phyloP scores from a whole-genome alignment of 2,797 vertebrate species.

The Urocyon cinereoargenteus region DNA sequence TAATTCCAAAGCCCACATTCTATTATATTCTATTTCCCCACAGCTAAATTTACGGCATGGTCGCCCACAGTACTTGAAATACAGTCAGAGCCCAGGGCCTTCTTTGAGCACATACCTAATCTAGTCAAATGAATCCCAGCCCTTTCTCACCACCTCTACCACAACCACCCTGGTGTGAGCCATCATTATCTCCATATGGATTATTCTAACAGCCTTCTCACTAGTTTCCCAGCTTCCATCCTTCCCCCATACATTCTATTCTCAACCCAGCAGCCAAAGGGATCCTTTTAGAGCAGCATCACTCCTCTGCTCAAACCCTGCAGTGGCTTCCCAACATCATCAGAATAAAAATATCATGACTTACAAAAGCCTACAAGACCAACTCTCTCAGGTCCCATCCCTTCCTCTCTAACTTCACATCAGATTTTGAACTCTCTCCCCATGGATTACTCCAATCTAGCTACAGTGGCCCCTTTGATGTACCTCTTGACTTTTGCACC shows the following conservation, averaged over 20 bases:
- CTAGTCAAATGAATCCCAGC: not conserved
- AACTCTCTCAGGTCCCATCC: not conserved
- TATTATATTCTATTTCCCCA: not conserved
- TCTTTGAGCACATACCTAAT: not conserved
- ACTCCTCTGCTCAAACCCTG: not conserved
- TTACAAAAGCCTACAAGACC: not conserved
- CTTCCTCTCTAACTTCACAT: not conserved
- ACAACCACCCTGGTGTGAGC: not conserved
- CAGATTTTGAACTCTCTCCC: not conserved
- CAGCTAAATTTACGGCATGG: not conserved
- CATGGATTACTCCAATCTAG: not conserved
- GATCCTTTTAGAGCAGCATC: not conserved
- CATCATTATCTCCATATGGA: not conserved
- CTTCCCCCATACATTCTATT: not conserved
- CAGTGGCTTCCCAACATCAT: not conserved
- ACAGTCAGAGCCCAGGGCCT: not conserved
- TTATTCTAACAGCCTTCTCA: not conserved
- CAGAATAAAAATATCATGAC: not conserved
- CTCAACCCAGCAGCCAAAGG: not conserved
- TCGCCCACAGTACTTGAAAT: not conserved
- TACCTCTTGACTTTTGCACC: not conserved
- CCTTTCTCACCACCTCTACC: not conserved
- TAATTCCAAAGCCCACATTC: not conserved
- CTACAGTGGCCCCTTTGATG: not conserved
- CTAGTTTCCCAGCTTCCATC: not conserved